Evolutionary conservation across 2,888 invertebrate genomes (phyloP).

Genomic region (Theretra japonica): DNA sequence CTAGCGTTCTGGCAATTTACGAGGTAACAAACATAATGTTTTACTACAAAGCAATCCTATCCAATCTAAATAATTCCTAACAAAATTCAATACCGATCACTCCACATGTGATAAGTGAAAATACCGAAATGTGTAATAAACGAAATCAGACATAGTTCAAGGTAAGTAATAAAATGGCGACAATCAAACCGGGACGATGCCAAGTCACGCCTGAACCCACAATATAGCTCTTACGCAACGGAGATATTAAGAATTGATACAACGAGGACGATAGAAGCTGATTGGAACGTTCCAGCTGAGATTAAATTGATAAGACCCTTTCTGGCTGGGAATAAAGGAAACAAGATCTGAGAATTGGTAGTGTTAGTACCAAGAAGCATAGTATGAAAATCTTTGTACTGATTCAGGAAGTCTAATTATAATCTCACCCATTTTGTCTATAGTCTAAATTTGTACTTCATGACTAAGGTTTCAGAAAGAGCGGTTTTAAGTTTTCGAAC

Average conservation of each 20-base stretch:
- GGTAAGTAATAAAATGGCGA: neutral
- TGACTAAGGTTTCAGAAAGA: too few species aligned
- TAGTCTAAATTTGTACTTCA: too few species aligned
- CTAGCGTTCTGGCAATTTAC: too few species aligned
- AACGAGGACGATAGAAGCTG: neutral
- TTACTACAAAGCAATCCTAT: too few species aligned
- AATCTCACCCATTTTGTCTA: too few species aligned
- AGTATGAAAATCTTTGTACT: too few species aligned
- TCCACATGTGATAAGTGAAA: too few species aligned
- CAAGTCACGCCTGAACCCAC: neutral
- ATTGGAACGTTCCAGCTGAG: neutral
- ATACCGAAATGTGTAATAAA: neutral
- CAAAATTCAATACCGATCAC: too few species aligned
- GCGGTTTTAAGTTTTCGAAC: too few species aligned
- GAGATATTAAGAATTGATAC: slow-evolving; percentile 40
- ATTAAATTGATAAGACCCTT: neutral
- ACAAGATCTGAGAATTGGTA: neutral
- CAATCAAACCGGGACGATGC: neutral
- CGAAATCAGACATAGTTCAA: neutral
- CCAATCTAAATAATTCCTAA: too few species aligned
- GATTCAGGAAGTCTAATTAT: too few species aligned
- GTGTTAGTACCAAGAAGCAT: neutral
- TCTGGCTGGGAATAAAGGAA: neutral
- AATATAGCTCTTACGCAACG: neutral
- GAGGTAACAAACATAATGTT: too few species aligned